Conservation (phyloP, 1,140 invertebrate species). For the Eriocheir sinensis region DNA sequence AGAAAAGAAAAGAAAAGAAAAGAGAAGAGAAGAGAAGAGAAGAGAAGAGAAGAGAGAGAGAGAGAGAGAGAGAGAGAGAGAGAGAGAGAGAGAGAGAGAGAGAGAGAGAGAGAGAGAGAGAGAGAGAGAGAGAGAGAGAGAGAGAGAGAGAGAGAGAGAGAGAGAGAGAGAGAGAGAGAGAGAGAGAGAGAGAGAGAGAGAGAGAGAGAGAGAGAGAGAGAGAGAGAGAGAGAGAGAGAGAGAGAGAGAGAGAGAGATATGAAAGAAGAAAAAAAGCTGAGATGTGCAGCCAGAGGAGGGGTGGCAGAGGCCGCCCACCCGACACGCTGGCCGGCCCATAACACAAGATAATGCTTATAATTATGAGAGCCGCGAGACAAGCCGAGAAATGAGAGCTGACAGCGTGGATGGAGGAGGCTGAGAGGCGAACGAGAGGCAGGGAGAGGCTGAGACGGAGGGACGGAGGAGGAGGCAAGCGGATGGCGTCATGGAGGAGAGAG, state of each 20-base stretch:
- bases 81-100: not conserved
- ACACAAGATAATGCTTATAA: conserved; percentile 64
- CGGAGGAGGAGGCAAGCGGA: not conserved
- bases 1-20: not conserved
- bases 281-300: not conserved
- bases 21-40: no score
- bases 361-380: conserved; percentile 56
- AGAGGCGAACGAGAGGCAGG: not conserved
- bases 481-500: not conserved
- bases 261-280: not conserved
- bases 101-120: no score
- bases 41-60: not conserved
- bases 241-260: not conserved
- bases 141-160: not conserved
- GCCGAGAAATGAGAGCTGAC: conserved; percentile 65
- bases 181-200: not conserved
- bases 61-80: not conserved
- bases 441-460: not conserved
- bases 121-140: not conserved
- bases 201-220: no score
- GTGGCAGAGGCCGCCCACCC: conserved; percentile 49
- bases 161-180: no score
- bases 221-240: not conserved
- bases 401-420: not conserved
- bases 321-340: conserved; percentile 48